phyloP scores from a whole-genome alignment of 37 sponge, comb jelly and placozoan species.

The Halichondria panicea region DNA sequence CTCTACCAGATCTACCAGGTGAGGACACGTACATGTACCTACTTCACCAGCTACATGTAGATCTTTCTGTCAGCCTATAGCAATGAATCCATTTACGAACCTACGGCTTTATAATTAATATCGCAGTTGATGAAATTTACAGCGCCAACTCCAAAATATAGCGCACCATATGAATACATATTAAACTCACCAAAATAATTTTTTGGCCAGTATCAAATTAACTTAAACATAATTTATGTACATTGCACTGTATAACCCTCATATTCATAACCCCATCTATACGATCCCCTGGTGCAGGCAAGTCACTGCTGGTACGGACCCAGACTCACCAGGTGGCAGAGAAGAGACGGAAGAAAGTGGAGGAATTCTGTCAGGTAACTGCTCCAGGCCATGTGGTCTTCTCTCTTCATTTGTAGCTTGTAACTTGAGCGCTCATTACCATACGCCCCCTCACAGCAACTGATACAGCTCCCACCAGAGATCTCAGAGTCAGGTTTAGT shows the following conservation, averaged over 20 bases:
- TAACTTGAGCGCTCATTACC: neutral
- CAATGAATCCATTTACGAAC: no score
- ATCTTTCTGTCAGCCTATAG: no score
- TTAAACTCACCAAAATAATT: neutral
- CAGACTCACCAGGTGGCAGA: conserved; percentile 85
- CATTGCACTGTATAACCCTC: neutral
- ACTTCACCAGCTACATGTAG: no score
- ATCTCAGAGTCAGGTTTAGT: conserved; percentile 65
- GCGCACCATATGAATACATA: no score
- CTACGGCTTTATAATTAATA: no score
- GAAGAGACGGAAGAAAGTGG: conserved; percentile 69
- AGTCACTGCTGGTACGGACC: conserved; percentile 67
- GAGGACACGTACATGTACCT: neutral
- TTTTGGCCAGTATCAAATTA: no score
- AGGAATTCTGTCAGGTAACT: conserved; percentile 82
- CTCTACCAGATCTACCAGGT: conserved; percentile 79
- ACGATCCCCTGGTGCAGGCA: conserved; percentile 44
- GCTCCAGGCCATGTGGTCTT: no score
- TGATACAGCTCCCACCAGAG: conserved; percentile 64
- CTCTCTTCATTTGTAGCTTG: no score
- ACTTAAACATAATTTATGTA: no score
- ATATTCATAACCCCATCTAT: neutral
- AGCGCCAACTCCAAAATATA: no score
- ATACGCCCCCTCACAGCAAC: conserved; percentile 2
- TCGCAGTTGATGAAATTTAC: no score